phyloP scores from a whole-genome alignment of 2,113 vertebrate genomes.

The Phyllopteryx taeniolatus region DNA sequence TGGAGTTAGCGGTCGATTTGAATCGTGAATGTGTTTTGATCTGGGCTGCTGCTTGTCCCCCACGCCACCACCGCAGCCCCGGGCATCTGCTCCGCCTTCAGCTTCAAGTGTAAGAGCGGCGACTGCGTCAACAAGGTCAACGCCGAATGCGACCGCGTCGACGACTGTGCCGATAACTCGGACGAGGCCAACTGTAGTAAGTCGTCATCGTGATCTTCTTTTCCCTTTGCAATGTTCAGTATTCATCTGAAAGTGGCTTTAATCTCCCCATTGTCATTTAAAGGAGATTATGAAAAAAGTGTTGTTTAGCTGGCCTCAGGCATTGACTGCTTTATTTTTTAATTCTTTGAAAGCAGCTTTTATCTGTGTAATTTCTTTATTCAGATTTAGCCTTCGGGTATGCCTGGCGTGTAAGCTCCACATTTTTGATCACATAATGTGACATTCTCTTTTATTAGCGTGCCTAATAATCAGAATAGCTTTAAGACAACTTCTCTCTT shows the following conservation, averaged over 20 bases:
- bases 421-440: conserved; percentile 36
- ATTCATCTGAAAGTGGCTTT: conserved; percentile 28
- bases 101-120: conserved; percentile 63
- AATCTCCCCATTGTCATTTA: conserved; percentile 49
- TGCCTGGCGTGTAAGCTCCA: conserved; percentile 11
- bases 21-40: conserved; percentile 37
- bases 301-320: conserved; percentile 41
- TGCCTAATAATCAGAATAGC: conserved; percentile 24
- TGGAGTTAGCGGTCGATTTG: conserved; percentile 29
- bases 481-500: conserved; percentile 16
- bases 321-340: conserved; percentile 58
- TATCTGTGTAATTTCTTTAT: conserved; percentile 45
- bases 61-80: conserved; percentile 34
- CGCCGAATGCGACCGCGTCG: conserved; percentile 71
- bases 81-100: conserved; percentile 66
- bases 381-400: conserved; percentile 55
- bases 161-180: conserved; percentile 69
- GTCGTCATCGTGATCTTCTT: conserved; percentile 18
- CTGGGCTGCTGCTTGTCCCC: conserved; percentile 20
- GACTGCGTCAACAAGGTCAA: conserved; percentile 77
- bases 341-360: conserved; percentile 54
- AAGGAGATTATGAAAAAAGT: conserved; percentile 42
- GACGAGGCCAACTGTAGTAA: conserved; percentile 73
- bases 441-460: conserved; percentile 34
- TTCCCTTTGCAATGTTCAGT: neutral